These are phyloP conservation scores for Bergia sp. DNA, from an alignment of 92 coral and sea anemone genomes.

Conservation along the genomic window DNA sequence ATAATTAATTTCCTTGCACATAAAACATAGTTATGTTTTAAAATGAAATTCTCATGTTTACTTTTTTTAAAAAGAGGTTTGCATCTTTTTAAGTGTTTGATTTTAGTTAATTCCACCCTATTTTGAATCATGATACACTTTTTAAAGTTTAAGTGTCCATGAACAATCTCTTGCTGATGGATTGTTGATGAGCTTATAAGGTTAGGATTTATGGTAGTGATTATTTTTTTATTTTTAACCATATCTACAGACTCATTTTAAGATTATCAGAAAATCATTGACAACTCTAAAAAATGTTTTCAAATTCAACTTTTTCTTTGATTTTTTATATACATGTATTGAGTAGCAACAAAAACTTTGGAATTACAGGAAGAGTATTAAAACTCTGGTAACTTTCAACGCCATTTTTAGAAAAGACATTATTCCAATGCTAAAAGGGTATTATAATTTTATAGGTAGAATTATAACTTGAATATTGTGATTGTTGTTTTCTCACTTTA, in stretches of 20 bases:
- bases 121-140: background rate
- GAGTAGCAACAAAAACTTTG: too few species aligned
- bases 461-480: too few species aligned
- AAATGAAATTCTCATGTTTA: background rate
- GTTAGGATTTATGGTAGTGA: background rate
- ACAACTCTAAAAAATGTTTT: background rate
- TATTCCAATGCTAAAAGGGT: too few species aligned
- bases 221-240: too few species aligned
- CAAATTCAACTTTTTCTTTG: too few species aligned
- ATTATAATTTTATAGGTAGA: too few species aligned
- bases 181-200: background rate
- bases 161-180: background rate
- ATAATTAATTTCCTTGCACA: background rate
- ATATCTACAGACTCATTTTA: background rate
- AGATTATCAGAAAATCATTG: background rate
- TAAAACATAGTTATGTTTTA: background rate
- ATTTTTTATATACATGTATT: too few species aligned
- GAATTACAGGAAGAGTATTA: too few species aligned
- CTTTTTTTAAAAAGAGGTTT: background rate
- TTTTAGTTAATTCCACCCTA: background rate
- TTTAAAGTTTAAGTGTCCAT: background rate
- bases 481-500: too few species aligned
- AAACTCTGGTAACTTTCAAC: too few species aligned
- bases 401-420: too few species aligned
- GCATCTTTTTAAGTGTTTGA: background rate